Conservation (phyloP, 2,113 vertebrate genomes). For the Propithecus coquereli region DNA sequence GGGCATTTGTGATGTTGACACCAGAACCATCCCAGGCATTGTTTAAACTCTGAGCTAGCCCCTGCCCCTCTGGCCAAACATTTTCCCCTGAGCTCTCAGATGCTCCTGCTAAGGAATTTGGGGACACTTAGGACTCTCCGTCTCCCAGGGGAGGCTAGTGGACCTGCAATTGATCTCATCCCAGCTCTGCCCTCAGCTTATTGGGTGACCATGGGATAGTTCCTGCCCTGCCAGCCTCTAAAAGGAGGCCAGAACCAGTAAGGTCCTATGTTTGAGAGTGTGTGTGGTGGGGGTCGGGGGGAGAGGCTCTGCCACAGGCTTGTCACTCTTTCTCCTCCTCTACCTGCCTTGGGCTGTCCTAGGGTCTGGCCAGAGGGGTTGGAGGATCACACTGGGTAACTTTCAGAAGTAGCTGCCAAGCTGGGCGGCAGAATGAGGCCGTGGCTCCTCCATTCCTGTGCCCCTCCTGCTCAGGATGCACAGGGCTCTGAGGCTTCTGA, state of each 20-base stretch:
- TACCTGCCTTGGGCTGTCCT: not conserved
- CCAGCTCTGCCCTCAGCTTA: not conserved
- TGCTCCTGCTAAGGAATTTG: not conserved
- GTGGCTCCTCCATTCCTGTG: not conserved
- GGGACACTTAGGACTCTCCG: not conserved
- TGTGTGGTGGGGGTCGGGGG: no score
- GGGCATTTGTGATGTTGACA: not conserved
- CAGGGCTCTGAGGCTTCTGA: not conserved
- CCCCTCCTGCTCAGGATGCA: not conserved
- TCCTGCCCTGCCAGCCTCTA: not conserved
- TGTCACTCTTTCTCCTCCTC: not conserved
- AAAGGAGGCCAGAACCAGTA: not conserved
- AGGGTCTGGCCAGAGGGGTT: not conserved
- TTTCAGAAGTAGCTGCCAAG: not conserved
- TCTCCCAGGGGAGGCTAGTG: not conserved
- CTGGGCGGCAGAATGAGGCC: not conserved
- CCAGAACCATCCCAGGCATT: not conserved
- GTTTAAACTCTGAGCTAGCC: not conserved
- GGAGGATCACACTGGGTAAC: not conserved
- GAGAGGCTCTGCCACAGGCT: not conserved
- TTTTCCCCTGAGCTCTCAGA: not conserved
- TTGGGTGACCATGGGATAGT: not conserved
- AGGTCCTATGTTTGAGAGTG: not conserved
- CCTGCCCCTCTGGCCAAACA: not conserved
- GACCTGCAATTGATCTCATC: not conserved